phyloP scores from a whole-genome alignment of 2,888 invertebrate species.

The Drosophila lutescens region DNA sequence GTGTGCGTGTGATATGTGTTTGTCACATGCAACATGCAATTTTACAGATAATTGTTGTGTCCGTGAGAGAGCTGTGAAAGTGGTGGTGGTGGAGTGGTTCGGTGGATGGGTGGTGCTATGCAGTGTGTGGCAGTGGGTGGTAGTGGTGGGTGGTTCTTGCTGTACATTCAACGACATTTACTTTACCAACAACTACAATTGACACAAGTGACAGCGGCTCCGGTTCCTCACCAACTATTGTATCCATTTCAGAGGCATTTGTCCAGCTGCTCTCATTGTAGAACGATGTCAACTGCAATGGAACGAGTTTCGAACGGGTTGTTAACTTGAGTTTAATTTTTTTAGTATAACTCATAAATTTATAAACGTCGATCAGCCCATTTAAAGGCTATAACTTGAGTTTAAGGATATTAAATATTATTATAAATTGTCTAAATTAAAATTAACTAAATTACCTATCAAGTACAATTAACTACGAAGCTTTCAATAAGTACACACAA shows the following conservation, averaged over 20 bases:
- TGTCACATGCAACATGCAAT: slow-evolving; percentile 61
- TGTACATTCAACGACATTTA: slow-evolving; percentile 84
- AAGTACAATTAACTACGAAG: no score
- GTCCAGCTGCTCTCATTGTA: slow-evolving; percentile 84
- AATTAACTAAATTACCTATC: background rate
- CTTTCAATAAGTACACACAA: no score
- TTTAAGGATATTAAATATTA: background rate
- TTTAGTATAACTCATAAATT: no score
- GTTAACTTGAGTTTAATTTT: background rate
- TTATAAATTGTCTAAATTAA: no score
- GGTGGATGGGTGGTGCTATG: slow-evolving; percentile 8
- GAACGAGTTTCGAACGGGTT: background rate
- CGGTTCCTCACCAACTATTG: slow-evolving; percentile 87
- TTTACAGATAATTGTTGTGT: slow-evolving; percentile 48
- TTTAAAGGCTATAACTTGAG: no score
- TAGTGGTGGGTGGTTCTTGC: slow-evolving; percentile 31
- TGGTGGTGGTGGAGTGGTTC: background rate
- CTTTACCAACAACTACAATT: slow-evolving; percentile 91
- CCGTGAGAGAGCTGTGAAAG: slow-evolving; percentile 16
- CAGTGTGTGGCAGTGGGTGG: slow-evolving; percentile 9
- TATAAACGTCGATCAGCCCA: no score
- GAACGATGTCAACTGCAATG: slow-evolving; percentile 83
- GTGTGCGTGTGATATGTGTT: slow-evolving; percentile 20
- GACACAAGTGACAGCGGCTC: slow-evolving; percentile 92
- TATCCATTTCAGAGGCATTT: slow-evolving; percentile 83